phyloP scores from a whole-genome alignment of 1,140 invertebrate genomes.

The Varroa destructor region DNA sequence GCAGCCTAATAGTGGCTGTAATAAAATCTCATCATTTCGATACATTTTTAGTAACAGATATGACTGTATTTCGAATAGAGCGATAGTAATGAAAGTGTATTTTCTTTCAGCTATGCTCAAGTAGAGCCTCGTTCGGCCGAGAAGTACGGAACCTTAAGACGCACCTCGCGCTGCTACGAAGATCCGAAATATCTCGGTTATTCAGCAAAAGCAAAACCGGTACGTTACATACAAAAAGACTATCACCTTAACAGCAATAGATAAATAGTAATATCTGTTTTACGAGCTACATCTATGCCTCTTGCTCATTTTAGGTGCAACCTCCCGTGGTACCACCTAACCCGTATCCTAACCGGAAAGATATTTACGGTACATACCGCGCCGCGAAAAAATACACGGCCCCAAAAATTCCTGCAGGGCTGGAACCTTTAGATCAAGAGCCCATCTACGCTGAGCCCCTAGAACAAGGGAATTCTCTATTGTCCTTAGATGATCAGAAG shows the following conservation, averaged over 20 bases:
- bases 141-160: conserved; percentile 21
- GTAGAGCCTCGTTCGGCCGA: conserved; percentile 9
- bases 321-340: conserved; percentile 16
- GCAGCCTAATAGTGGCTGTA: no score
- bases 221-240: neutral
- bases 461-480: neutral
- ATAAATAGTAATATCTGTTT: no score
- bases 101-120: neutral
- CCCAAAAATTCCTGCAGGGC: conserved; percentile 9
- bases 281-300: no score
- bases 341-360: conserved; percentile 9
- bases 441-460: conserved; percentile 20
- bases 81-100: no score
- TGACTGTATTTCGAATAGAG: no score
- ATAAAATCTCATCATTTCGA: no score
- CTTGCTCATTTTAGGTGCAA: conserved; percentile 1
- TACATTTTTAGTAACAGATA: no score
- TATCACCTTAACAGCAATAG: no score
- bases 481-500: no score
- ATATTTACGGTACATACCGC: conserved; percentile 23
- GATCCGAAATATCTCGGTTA: conserved; percentile 19
- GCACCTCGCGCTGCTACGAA: conserved; percentile 5
- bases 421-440: conserved; percentile 2
- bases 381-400: conserved; percentile 25
- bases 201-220: conserved; percentile 12